Conservation (phyloP, 2,113 vertebrate genomes). For the Halcyon malimbica region DNA sequence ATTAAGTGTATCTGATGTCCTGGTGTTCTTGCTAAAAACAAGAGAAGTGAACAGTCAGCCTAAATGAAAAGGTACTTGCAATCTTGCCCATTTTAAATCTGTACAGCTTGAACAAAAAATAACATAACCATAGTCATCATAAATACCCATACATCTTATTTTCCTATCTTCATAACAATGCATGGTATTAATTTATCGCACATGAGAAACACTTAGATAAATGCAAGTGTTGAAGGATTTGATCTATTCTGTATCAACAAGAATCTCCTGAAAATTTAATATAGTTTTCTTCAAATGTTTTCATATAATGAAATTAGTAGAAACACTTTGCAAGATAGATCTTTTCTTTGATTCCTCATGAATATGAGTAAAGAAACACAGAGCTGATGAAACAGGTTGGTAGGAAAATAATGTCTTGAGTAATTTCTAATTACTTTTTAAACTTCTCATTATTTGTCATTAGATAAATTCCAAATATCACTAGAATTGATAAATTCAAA, state of each 20-base stretch:
- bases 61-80: background rate
- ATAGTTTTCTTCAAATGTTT: background rate
- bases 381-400: background rate
- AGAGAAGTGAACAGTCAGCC: background rate
- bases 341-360: background rate
- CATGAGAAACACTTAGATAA: background rate
- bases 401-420: background rate
- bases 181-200: background rate
- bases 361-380: background rate
- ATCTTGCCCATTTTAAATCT: background rate
- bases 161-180: background rate
- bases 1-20: constrained; percentile 94
- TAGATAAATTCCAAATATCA: background rate
- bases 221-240: background rate
- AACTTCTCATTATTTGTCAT: background rate
- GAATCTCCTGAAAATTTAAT: background rate
- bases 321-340: background rate
- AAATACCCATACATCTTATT: background rate
- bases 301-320: background rate
- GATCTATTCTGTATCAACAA: background rate
- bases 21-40: constrained; percentile 91
- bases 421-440: background rate
- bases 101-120: background rate
- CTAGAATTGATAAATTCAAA: background rate
- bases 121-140: background rate